Evolutionary conservation across 2,113 vertebrate species (phyloP).

Genomic region (Halcyon senegalensis): DNA sequence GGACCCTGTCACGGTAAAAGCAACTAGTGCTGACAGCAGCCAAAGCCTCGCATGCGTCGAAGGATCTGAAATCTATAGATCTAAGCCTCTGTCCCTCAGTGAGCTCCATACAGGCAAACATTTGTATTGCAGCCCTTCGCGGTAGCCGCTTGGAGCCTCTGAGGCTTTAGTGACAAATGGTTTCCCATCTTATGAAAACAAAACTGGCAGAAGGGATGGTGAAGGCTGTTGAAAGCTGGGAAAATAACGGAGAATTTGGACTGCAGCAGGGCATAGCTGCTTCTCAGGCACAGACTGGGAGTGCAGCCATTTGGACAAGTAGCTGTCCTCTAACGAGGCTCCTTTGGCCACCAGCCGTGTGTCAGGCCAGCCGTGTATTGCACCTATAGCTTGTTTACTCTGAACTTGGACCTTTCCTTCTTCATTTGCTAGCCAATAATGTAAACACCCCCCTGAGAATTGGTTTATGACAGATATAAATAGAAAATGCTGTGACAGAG

Average conservation of each 20-base stretch:
- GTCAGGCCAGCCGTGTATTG: too few relatives aligned
- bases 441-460: neutral
- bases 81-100: neutral
- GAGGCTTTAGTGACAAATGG: neutral
- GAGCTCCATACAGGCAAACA: rapidly evolving
- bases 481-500: too few relatives aligned
- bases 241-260: neutral
- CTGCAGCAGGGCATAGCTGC: neutral
- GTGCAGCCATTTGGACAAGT: neutral
- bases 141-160: neutral
- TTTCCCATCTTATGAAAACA: rapidly evolving
- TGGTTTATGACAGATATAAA: neutral
- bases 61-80: rapidly evolving
- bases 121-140: neutral
- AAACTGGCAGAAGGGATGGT: neutral
- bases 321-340: neutral
- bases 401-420: neutral
- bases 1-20: slow-evolving; percentile 88
- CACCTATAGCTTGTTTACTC: neutral
- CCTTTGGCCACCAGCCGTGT: rapidly evolving
- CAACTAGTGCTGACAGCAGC: neutral
- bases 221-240: neutral
- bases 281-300: neutral
- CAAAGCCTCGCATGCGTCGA: neutral
- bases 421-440: neutral